Base-by-base conservation (phyloP, 2,113 vertebrate genomes). In the Oreochromis niloticus region DNA sequence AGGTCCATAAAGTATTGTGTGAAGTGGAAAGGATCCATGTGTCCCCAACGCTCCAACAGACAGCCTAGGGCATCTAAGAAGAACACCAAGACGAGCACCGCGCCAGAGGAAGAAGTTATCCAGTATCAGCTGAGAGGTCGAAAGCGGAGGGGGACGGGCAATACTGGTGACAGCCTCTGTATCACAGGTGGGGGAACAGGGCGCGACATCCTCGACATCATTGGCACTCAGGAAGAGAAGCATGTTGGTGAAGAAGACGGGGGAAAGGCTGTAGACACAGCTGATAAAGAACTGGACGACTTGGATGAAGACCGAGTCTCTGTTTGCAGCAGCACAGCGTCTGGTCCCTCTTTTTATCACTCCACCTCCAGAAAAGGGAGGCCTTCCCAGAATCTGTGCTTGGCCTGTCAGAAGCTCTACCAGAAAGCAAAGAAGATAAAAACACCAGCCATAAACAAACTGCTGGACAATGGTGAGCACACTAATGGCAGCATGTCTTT, bases 351-450 rank as follows among this genome's bases (percentile, higher is more conserved):
- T 7, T 39, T 5, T 3, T n/a, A n/a, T 10, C 1, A 12, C 1
- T 3, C 4, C 41, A 14, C 39, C 9, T 7, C 55, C 7, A 34
- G 81, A 61, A 86, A 68, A 32, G 43, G 0, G 2, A 75, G 12
- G 8, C 9, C 63, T 17, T n/a, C 48, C 3, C 66, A 9, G 10
- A 22, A 4, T 39, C 3, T 91, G 34, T 96, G 95, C 78, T 50
- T 83, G 5, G 78, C 48, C 59, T 96, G 95, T 63, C 22, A 6
- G 11, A 88, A 73, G 11, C 46, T 95, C 50, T 90, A 88, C 39
- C 34, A 82, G 86, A 93, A 52, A 48, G 90, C 91, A 4, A 93
- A 85, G 86, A 92, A 13, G 59, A 83, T 61, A 48, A 94, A 91
- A 32, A 30, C 32, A 0, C 66, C 89, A 7, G n/a, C 89, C 9